Conservation (phyloP, 2,888 invertebrate genomes). For the Acanthosepion lycidas region DNA sequence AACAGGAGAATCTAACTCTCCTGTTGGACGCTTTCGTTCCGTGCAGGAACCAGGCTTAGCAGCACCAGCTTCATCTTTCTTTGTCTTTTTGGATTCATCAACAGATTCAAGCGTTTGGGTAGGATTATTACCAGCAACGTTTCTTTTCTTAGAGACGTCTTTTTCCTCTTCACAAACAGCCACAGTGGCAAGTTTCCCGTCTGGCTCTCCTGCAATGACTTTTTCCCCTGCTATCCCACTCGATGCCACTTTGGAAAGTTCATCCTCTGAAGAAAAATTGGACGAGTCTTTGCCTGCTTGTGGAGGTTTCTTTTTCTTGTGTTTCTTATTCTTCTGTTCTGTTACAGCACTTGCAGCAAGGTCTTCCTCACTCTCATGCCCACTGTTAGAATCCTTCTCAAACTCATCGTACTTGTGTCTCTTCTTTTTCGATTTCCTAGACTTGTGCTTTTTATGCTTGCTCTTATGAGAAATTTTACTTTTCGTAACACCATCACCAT, state of each 20-base stretch:
- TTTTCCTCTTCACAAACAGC: conserved; percentile 23
- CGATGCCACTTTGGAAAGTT: neutral
- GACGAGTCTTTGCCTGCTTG: conserved; percentile 38
- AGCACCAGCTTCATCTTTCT: conserved; percentile 55
- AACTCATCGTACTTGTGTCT: conserved; percentile 49
- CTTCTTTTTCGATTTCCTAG: conserved; percentile 54
- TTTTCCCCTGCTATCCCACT: neutral
- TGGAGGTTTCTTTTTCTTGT: conserved; percentile 52
- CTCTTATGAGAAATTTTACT: conserved; percentile 48
- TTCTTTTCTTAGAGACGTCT: conserved; percentile 41
- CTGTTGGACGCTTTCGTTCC: neutral
- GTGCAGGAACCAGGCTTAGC: conserved; percentile 49
- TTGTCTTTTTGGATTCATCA: conserved; percentile 54
- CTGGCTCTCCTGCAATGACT: neutral
- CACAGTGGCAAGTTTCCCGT: neutral
- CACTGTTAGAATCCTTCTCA: conserved; percentile 51
- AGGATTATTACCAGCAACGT: neutral
- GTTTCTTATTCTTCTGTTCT: conserved; percentile 58
- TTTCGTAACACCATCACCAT: conserved; percentile 53
- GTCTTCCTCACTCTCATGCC: conserved; percentile 51
- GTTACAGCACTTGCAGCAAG: conserved; percentile 50
- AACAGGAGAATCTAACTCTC: conserved; percentile 42
- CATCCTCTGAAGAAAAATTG: conserved; percentile 34
- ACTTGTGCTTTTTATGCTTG: conserved; percentile 49
- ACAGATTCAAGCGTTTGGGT: conserved; percentile 50